Percentiles rank a stretch among this genome's conserved stretches.
These are phyloP conservation scores for Eulimnadia texana DNA, from an alignment of 1,140 invertebrate genomes.

Conservation along the genomic window DNA sequence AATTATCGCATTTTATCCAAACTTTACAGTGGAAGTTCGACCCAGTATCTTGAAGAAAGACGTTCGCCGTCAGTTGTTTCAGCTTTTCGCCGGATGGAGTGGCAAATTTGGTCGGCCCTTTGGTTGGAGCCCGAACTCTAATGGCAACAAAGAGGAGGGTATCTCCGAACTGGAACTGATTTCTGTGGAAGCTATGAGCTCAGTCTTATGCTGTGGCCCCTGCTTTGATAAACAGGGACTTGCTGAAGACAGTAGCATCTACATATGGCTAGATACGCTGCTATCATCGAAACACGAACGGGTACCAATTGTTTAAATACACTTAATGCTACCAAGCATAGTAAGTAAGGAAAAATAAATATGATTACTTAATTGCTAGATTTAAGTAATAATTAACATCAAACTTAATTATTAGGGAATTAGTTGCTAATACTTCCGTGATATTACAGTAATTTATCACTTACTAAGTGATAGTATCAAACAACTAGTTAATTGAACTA, in stretches of 20 bases:
- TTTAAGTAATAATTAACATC: too few species aligned
- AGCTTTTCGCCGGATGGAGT: slow-evolving; percentile 85
- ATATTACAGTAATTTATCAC: too few species aligned
- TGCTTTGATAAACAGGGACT: slow-evolving; percentile 74
- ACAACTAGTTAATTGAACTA: too few species aligned
- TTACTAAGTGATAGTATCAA: not conserved
- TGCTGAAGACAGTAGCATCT: slow-evolving; percentile 69
- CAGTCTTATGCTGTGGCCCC: slow-evolving; percentile 83
- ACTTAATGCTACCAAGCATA: too few species aligned
- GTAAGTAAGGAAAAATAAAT: too few species aligned
- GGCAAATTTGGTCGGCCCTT: slow-evolving; percentile 58
- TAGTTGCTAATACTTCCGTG: too few species aligned
- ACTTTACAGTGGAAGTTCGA: slow-evolving; percentile 66
- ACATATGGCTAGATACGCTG: slow-evolving; percentile 83
- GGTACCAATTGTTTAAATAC: too few species aligned
- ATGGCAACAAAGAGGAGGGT: slow-evolving; percentile 15
- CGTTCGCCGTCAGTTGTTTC: slow-evolving; percentile 70
- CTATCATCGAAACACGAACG: slow-evolving; percentile 76
- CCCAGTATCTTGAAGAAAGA: slow-evolving; percentile 72
- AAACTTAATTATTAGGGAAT: too few species aligned
- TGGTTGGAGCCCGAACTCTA: slow-evolving; percentile 21
- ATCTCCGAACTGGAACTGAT: slow-evolving; percentile 43
- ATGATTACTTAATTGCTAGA: too few species aligned
- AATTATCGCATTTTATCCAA: too few species aligned
- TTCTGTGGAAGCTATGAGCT: slow-evolving; percentile 76